These are phyloP conservation scores for Calliphora vomitoria DNA, from an alignment of 2,888 invertebrate species.

Conservation along the genomic window DNA sequence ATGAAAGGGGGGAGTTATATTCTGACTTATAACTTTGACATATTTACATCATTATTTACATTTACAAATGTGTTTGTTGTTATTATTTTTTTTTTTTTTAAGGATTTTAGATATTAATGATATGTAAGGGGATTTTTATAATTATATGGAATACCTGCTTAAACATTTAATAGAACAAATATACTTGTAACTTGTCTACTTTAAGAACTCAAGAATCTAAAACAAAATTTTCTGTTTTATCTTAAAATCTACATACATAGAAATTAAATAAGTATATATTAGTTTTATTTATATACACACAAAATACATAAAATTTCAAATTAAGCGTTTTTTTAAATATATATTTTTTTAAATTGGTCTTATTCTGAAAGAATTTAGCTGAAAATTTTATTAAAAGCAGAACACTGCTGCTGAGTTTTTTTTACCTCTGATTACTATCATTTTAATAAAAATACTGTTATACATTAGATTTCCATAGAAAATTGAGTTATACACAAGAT, in stretches of 20 bases:
- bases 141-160: constrained; percentile 38
- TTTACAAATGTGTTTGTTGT: constrained; percentile 39
- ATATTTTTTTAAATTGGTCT: neutral
- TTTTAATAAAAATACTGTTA: too few species aligned
- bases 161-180: constrained; percentile 30
- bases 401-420: too few species aligned
- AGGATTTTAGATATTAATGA: constrained; percentile 28
- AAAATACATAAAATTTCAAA: neutral
- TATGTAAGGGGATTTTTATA: constrained; percentile 14
- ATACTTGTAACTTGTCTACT: constrained; percentile 26
- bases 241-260: constrained; percentile 52
- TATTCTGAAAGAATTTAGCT: constrained; percentile 4
- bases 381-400: too few species aligned
- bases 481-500: too few species aligned
- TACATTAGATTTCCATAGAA: too few species aligned
- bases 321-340: neutral
- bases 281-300: constrained; percentile 28
- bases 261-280: neutral
- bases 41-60: constrained; percentile 66
- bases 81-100: constrained; percentile 18
- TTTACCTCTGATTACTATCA: too few species aligned
- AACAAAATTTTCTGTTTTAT: neutral
- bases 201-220: constrained; percentile 35
- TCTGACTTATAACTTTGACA: constrained; percentile 8
- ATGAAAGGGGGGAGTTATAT: neutral